phyloP scores from a whole-genome alignment of 2,797 vertebrate species.

The Lindbergichthys nudifrons region DNA sequence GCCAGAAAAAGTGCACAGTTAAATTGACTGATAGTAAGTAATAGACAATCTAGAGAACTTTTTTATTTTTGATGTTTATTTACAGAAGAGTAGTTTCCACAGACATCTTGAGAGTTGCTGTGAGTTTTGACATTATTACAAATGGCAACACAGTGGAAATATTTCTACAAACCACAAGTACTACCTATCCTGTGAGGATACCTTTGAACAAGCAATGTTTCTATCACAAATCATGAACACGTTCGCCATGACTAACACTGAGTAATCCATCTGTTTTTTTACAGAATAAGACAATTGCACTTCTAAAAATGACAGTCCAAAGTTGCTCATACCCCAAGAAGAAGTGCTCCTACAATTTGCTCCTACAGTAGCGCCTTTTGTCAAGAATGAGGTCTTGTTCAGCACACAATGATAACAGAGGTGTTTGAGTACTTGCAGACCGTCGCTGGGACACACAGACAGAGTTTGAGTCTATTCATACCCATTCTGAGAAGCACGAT shows the following conservation, averaged over 20 bases:
- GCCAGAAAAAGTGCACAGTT: slow-evolving; percentile 9
- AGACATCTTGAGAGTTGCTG: slow-evolving; percentile 63
- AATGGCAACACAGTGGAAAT: slow-evolving; percentile 67
- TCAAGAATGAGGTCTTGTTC: slow-evolving; percentile 55
- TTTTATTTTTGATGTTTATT: slow-evolving; percentile 78
- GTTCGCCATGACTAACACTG: slow-evolving; percentile 52
- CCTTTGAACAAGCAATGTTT: slow-evolving; percentile 53
- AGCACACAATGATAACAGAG: slow-evolving; percentile 43
- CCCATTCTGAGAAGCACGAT: slow-evolving; percentile 57
- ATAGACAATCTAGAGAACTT: not conserved
- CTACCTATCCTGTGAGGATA: slow-evolving; percentile 53
- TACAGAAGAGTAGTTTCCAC: slow-evolving; percentile 79
- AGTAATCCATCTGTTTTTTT: slow-evolving; percentile 49
- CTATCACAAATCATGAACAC: slow-evolving; percentile 52
- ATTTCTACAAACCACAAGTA: slow-evolving; percentile 69
- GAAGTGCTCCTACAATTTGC: slow-evolving; percentile 49
- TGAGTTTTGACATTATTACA: slow-evolving; percentile 71
- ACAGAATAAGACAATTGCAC: slow-evolving; percentile 68
- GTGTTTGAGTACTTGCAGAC: slow-evolving; percentile 49
- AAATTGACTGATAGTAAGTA: not conserved
- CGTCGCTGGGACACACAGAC: slow-evolving; percentile 54
- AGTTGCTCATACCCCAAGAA: slow-evolving; percentile 36
- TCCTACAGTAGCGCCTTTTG: slow-evolving; percentile 44
- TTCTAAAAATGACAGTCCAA: slow-evolving; percentile 62
- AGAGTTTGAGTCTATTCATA: slow-evolving; percentile 51